A percentile compares a stretch with the other conserved stretches of the same genome.
These are phyloP conservation scores for Triops longicaudatus DNA, from an alignment of 1,140 invertebrate species.

Conservation along the genomic window DNA sequence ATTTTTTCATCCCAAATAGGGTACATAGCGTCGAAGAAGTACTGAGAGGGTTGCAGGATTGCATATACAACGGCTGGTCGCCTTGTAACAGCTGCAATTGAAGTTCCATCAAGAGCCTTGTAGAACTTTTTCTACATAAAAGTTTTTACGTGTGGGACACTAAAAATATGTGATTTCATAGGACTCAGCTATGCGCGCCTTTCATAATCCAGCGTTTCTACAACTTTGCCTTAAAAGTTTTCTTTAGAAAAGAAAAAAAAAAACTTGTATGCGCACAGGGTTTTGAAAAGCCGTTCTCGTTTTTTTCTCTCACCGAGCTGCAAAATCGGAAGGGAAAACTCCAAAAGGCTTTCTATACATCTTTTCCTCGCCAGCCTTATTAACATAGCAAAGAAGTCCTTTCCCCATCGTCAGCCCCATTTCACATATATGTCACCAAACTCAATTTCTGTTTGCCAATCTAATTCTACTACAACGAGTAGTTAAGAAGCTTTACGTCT, in stretches of 20 bases:
- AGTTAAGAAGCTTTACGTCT: constrained; percentile 12
- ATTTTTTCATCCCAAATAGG: not conserved
- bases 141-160: not conserved
- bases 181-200: not conserved
- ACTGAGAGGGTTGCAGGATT: not conserved
- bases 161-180: not conserved
- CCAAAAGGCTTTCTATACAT: not conserved
- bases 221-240: not conserved
- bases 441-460: constrained; percentile 12
- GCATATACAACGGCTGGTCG: not conserved
- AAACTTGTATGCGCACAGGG: not conserved
- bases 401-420: not conserved
- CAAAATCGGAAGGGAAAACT: not conserved
- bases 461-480: not conserved
- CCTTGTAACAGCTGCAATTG: not conserved
- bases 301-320: not conserved
- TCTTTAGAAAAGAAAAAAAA: not conserved
- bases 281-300: not conserved
- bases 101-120: not conserved
- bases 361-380: not conserved
- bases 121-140: not conserved
- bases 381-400: not conserved
- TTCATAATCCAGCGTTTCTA: not conserved
- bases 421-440: not conserved
- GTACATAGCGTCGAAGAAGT: not conserved